Conservation (phyloP, 2,888 invertebrate species). For the Ryuthela nishihirai region DNA sequence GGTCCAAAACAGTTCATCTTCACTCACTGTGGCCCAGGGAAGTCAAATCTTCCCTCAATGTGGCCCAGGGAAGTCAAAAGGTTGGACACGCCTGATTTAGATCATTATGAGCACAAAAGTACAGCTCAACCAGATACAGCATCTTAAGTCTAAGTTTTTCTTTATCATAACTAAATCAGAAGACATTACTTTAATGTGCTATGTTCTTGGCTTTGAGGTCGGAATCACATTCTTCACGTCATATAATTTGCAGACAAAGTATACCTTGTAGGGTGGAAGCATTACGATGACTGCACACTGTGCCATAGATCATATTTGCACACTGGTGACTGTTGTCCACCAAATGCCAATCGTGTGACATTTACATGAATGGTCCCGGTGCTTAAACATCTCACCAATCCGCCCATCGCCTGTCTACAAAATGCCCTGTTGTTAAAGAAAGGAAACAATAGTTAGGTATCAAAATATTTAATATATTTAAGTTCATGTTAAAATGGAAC, state of each 20-base stretch:
- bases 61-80: no score
- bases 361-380: constrained; percentile 75
- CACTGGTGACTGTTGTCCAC: constrained; percentile 75
- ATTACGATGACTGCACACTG: constrained; percentile 78
- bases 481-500: no score
- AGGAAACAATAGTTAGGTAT: not conserved
- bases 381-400: constrained; percentile 63
- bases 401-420: constrained; percentile 42
- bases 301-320: constrained; percentile 81
- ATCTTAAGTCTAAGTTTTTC: no score
- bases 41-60: no score
- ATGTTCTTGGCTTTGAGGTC: constrained; percentile 37
- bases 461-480: no score
- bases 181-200: no score
- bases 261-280: constrained; percentile 75
- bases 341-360: constrained; percentile 76
- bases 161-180: no score
- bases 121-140: no score
- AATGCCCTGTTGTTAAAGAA: constrained; percentile 30
- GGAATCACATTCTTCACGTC: constrained; percentile 60
- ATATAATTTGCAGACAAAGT: constrained; percentile 84
- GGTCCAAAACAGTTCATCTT: no score
- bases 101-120: no score
- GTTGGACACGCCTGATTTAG: no score
- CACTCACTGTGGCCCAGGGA: no score